These are phyloP conservation scores for Masnerella sp. DNA, from an alignment of 2,888 invertebrate genomes.

Conservation along the genomic window DNA sequence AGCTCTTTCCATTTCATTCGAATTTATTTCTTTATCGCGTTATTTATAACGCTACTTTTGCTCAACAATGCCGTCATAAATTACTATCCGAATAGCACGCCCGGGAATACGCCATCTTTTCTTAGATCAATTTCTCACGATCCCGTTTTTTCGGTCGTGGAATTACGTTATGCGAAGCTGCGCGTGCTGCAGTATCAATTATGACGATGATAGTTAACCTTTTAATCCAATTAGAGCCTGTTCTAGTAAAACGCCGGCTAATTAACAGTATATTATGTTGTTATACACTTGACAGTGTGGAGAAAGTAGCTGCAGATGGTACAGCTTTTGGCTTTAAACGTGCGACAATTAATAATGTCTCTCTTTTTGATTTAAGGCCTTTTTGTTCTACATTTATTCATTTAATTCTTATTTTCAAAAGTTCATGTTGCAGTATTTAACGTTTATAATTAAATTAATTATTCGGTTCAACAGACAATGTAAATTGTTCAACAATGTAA, in stretches of 20 bases:
- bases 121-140: constrained; percentile 50
- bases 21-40: constrained; percentile 28
- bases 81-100: constrained; percentile 38
- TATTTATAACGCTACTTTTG: constrained; percentile 47
- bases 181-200: constrained; percentile 37
- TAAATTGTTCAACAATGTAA: no score
- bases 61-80: constrained; percentile 46
- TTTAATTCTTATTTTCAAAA: no score
- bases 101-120: constrained; percentile 40
- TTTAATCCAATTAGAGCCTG: constrained; percentile 48
- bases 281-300: background rate
- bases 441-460: no score
- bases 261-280: constrained; percentile 32
- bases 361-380: no score
- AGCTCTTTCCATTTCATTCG: constrained; percentile 5
- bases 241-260: constrained; percentile 16
- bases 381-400: no score
- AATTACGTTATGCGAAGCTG: constrained; percentile 32
- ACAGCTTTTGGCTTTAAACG: no score
- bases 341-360: no score
- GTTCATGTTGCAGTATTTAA: no score
- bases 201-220: constrained; percentile 47
- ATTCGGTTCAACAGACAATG: no score
- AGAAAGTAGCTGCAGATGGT: background rate
- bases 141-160: constrained; percentile 43